phyloP scores from a whole-genome alignment of 1,140 invertebrate species.

The Anadara kagoshimensis region DNA sequence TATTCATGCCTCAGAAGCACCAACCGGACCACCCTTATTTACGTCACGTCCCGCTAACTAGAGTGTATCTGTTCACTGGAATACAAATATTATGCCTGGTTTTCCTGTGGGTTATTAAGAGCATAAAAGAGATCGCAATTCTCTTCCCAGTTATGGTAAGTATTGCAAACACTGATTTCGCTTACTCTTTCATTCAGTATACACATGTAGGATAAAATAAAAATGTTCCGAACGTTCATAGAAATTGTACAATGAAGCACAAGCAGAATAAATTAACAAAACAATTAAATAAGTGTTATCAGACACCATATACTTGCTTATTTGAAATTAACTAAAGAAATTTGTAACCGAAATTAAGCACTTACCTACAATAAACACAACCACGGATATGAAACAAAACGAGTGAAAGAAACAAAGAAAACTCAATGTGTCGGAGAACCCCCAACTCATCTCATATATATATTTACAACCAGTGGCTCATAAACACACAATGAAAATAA shows the following conservation, averaged over 20 bases:
- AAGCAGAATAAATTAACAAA: background rate
- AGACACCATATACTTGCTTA: too few relatives aligned
- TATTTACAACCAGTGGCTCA: background rate
- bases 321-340: too few relatives aligned
- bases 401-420: too few relatives aligned
- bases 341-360: too few relatives aligned
- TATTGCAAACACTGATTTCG: background rate
- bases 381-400: too few relatives aligned
- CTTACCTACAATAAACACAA: too few relatives aligned
- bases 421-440: too few relatives aligned
- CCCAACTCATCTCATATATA: background rate
- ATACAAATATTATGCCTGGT: constrained; percentile 94
- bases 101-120: constrained; percentile 95
- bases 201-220: background rate
- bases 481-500: background rate
- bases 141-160: constrained; percentile 94
- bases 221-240: background rate
- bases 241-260: too few relatives aligned
- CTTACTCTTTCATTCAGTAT: background rate
- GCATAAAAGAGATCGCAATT: constrained; percentile 93
- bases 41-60: constrained; percentile 88
- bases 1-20: constrained; percentile 94
- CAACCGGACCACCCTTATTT: constrained; percentile 78
- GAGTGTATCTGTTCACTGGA: constrained; percentile 94
- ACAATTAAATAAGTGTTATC: background rate